A percentile compares a stretch with the other conserved stretches of the same genome.
phyloP scores from a whole-genome alignment of 1,140 invertebrate species.

The Archivesica marissinica region DNA sequence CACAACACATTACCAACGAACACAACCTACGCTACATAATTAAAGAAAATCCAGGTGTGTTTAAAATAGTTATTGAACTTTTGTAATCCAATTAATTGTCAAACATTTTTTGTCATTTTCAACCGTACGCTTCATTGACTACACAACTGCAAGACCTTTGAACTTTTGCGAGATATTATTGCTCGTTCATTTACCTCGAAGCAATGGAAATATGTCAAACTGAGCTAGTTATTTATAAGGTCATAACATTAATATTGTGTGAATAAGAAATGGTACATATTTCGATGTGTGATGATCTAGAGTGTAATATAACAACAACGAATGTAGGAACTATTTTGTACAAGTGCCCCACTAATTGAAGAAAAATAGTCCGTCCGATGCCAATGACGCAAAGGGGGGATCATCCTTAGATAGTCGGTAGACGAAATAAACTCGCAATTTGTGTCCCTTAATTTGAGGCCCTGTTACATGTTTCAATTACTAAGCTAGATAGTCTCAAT shows the following conservation, averaged over 20 bases:
- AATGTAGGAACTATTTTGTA: constrained; percentile 24
- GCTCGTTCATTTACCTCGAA: not conserved
- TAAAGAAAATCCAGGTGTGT: not conserved
- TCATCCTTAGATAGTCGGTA: not conserved
- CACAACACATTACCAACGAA: not conserved
- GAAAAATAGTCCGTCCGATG: constrained; percentile 31
- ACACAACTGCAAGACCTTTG: constrained; percentile 42
- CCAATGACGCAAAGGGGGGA: constrained; percentile 60
- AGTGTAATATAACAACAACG: not conserved
- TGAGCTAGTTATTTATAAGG: not conserved
- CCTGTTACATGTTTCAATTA: not conserved
- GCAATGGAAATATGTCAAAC: not conserved
- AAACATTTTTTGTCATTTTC: constrained; percentile 32
- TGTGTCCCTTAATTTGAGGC: not conserved
- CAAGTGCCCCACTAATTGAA: not conserved
- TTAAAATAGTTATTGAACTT: constrained; percentile 30
- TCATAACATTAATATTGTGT: not conserved
- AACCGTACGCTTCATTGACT: constrained; percentile 35
- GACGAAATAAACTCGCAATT: not conserved
- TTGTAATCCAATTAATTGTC: constrained; percentile 21
- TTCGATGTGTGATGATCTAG: not conserved
- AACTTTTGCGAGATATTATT: constrained; percentile 3
- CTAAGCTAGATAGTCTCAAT: not conserved
- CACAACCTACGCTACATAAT: not conserved
- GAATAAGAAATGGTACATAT: not conserved